A percentile compares a stretch with the other conserved stretches of the same genome.
phyloP scores from a whole-genome alignment of 1,140 invertebrate genomes.

The Tetraneura akinire region DNA sequence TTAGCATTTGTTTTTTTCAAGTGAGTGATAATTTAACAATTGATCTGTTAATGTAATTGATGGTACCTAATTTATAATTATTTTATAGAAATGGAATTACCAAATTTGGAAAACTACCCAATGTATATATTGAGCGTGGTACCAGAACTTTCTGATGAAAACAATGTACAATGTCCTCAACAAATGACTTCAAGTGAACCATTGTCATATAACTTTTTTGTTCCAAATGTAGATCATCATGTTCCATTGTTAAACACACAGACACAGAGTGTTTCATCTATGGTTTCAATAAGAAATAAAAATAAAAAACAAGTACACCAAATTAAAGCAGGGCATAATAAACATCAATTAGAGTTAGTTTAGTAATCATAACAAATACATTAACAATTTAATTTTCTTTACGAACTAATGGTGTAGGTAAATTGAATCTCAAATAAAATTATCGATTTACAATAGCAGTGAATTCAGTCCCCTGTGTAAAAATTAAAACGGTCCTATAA shows the following conservation, averaged over 20 bases:
- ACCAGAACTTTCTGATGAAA: constrained; percentile 17
- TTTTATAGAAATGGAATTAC: constrained; percentile 32
- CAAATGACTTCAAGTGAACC: background rate
- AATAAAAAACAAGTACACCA: background rate
- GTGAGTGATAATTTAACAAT: too few relatives aligned
- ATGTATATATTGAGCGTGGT: constrained; percentile 29
- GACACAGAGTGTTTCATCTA: background rate
- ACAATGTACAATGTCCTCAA: background rate
- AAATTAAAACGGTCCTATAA: too few relatives aligned
- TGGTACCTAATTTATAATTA: background rate
- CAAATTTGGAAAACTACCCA: constrained; percentile 34
- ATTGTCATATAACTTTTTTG: constrained; percentile 14
- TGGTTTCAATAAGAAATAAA: background rate
- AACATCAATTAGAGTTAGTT: constrained; percentile 3
- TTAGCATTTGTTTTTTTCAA: too few relatives aligned
- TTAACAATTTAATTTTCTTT: background rate
- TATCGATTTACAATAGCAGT: too few relatives aligned
- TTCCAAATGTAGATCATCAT: constrained; percentile 8
- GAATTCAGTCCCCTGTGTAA: too few relatives aligned
- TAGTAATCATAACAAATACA: background rate
- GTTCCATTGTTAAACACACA: background rate
- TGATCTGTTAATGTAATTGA: background rate
- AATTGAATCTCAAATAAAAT: too few relatives aligned
- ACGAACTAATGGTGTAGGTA: too few relatives aligned
- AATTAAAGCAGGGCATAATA: background rate